Base-by-base conservation (phyloP, 2,888 invertebrate species). In the Emesis furor region DNA sequence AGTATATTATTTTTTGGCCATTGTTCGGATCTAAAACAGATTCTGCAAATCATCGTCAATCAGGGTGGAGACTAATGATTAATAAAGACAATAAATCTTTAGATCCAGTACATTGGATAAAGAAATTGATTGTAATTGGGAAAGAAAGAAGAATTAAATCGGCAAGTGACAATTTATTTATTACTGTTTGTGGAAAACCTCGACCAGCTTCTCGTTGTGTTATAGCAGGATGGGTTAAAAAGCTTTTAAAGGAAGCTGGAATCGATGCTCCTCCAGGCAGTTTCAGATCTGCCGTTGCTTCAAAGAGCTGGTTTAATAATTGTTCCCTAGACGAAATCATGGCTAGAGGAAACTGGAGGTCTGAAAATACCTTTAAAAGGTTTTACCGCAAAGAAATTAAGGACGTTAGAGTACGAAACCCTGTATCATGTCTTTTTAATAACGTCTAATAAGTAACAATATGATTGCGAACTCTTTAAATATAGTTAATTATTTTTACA, bases 221-320 rank as follows among this genome's bases (percentile, higher is more conserved):
- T 1, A 86, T 89, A 69, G 81, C 84, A 14, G 83, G 86, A 3
- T 89, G 86, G 85, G 59, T 88, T 1, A 88, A 84, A 62, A 55
- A 84, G 0, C 24, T 88, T 8, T 65, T 89, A n/a, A 77, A 55
- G 76, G 83, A 87, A 51, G 84, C 85, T 37, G 82, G 82, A 2
- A 86, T 86, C 37, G 62, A 59, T 3, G 84, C 82, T 7, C 5
- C 84, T 0, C 83, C 79, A 86, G 42, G 85, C 6, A 87, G 86
- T 51, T 67, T 84, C 1, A 71, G 86, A 24, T 76, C 86, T n/a
- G 88, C 86, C 24, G 87, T 89, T 3, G 86, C 88, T 12, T 87
- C 86, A 0, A 82, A 77, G 62, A 86, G 78, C 72, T 89, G 86
- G 82, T 12, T 82, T 3, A 80, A 83, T 14, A 86, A 86, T 74